Percentiles rank a stretch among this genome's conserved stretches.
Conservation (phyloP, 2,797 vertebrate species). For the Pristis pectinata region DNA sequence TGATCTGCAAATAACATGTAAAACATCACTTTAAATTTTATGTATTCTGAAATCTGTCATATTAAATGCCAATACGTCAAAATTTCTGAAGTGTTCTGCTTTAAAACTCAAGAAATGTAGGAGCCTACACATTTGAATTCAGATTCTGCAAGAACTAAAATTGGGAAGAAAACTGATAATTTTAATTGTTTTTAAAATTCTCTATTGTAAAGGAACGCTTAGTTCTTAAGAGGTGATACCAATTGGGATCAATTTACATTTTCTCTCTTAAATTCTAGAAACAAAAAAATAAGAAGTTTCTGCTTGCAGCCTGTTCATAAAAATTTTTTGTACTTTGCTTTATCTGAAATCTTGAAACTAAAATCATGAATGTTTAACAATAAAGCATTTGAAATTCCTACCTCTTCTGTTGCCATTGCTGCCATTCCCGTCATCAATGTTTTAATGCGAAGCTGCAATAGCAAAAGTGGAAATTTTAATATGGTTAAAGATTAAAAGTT, state of each 20-base stretch:
- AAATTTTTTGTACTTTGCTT: background rate
- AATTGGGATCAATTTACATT: too few relatives aligned
- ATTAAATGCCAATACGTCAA: background rate
- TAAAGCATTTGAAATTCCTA: conserved; percentile 45
- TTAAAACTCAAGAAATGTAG: background rate
- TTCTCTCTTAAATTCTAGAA: background rate
- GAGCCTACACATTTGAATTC: background rate
- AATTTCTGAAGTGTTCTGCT: background rate
- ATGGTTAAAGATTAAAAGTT: background rate
- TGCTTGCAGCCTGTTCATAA: background rate
- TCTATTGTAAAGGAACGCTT: background rate
- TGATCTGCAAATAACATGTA: background rate
- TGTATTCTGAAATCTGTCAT: background rate
- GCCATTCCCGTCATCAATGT: conserved; percentile 91
- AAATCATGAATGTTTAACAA: background rate
- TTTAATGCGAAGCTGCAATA: conserved; percentile 72
- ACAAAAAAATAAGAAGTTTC: background rate
- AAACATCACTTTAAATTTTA: background rate
- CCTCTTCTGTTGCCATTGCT: conserved; percentile 82
- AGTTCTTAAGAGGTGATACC: background rate
- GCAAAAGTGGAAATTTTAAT: background rate
- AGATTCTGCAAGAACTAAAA: background rate
- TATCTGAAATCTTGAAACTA: background rate
- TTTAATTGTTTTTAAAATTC: background rate
- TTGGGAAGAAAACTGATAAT: background rate